Percentiles rank a stretch among this genome's conserved stretches.
phyloP scores from a whole-genome alignment of 1,140 invertebrate species.

The Caenorhabditis tropicalis region DNA sequence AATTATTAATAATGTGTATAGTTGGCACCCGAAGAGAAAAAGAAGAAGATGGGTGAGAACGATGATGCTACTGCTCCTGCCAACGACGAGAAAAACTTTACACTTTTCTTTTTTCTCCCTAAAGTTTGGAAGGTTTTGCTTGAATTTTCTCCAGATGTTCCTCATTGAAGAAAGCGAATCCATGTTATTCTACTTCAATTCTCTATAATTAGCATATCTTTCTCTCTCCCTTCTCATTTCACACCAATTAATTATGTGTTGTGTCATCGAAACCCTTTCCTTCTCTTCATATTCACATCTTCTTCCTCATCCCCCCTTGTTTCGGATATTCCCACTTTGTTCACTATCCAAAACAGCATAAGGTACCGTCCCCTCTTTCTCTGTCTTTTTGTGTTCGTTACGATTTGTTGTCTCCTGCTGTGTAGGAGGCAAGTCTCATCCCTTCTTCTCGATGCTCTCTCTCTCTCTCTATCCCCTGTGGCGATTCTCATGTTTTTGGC shows the following conservation, averaged over 20 bases:
- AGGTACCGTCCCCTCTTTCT: background rate
- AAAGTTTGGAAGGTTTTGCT: background rate
- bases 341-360: background rate
- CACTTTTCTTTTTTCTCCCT: background rate
- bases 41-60: background rate
- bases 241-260: constrained; percentile 34
- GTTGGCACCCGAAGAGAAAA: constrained; percentile 9
- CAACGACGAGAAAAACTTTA: background rate
- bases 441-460: background rate
- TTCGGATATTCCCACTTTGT: background rate
- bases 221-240: background rate
- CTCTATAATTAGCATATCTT: background rate
- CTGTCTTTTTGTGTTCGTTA: background rate
- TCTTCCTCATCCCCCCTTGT: background rate
- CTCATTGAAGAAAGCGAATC: background rate
- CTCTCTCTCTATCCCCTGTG: background rate
- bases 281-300: background rate
- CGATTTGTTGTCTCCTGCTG: background rate
- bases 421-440: background rate
- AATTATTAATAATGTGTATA: constrained; percentile 46
- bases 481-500: background rate
- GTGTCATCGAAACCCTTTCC: background rate
- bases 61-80: background rate
- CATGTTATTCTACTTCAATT: background rate
- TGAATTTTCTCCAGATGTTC: constrained; percentile 6